phyloP scores from a whole-genome alignment of 2,888 invertebrate genomes.

The Sericinus montela region DNA sequence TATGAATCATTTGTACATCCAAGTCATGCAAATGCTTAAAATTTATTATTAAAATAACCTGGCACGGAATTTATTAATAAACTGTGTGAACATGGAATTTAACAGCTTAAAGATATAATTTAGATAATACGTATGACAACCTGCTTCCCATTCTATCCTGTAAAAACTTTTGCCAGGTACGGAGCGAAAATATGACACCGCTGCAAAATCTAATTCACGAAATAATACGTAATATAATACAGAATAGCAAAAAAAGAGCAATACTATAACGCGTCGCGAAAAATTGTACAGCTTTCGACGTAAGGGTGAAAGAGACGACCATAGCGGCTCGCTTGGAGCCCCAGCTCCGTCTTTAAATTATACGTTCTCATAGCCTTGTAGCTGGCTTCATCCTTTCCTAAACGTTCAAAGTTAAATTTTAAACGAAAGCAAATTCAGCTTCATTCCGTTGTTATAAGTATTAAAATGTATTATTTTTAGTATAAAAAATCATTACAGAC shows the following conservation, averaged over 20 bases:
- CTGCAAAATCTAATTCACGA: conserved; percentile 75
- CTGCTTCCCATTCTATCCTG: conserved; percentile 53
- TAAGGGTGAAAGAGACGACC: conserved; percentile 49
- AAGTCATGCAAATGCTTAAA: too few species aligned
- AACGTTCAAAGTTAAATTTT: conserved; percentile 34
- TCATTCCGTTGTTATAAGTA: fast-evolving
- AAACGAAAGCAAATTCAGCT: conserved; percentile 29
- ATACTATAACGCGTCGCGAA: conserved; percentile 52
- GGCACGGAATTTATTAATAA: background rate
- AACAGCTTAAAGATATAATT: background rate
- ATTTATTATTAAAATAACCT: too few species aligned
- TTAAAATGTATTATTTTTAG: too few species aligned
- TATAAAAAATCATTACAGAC: too few species aligned
- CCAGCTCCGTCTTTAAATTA: conserved; percentile 75
- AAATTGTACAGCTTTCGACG: conserved; percentile 46
- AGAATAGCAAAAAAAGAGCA: conserved; percentile 74
- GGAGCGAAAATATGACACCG: conserved; percentile 68
- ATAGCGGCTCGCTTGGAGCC: conserved; percentile 36
- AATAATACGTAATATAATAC: conserved; percentile 76
- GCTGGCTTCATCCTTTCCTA: conserved; percentile 31
- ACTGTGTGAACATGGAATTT: background rate
- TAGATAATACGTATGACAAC: conserved; percentile 33
- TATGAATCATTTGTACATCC: too few species aligned
- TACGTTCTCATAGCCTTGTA: conserved; percentile 79
- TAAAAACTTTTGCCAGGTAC: conserved; percentile 49